These are phyloP conservation scores for Falcaria lacertinaria DNA, from an alignment of 2,888 invertebrate genomes.

Conservation along the genomic window DNA sequence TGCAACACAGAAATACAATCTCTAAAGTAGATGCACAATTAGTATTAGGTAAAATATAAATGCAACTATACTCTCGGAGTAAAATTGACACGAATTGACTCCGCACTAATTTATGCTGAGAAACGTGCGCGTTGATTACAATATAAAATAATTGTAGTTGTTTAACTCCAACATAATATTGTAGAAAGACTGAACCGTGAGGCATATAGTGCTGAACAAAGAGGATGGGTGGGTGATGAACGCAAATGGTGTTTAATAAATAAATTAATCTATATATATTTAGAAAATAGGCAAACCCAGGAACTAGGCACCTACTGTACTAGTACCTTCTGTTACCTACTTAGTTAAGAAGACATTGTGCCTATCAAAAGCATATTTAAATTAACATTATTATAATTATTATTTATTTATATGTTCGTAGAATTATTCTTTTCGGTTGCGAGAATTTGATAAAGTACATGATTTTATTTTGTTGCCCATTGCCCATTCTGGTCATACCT, in stretches of 20 bases:
- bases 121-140: neutral
- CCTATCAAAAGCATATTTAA: constrained; percentile 22
- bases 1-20: neutral
- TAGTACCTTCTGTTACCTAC: constrained; percentile 36
- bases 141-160: constrained; percentile 20
- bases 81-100: neutral
- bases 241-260: constrained; percentile 26
- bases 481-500: constrained; percentile 17
- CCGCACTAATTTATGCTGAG: neutral
- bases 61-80: constrained; percentile 9
- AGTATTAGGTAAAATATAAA: neutral
- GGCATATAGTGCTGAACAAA: constrained; percentile 31
- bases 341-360: constrained; percentile 32
- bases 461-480: constrained; percentile 1
- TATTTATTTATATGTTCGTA: neutral
- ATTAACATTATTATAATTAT: neutral
- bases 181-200: constrained; percentile 63
- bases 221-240: constrained; percentile 32
- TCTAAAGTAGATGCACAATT: neutral
- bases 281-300: constrained; percentile 8
- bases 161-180: constrained; percentile 43
- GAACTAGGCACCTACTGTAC: constrained; percentile 42
- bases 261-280: constrained; percentile 27
- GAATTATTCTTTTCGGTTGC: constrained; percentile 1
- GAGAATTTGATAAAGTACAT: constrained; percentile 1